Percentiles rank a stretch among this genome's conserved stretches.
Conservation (phyloP, 53 echinoderm and acorn worm species). For the Henricia sp. region DNA sequence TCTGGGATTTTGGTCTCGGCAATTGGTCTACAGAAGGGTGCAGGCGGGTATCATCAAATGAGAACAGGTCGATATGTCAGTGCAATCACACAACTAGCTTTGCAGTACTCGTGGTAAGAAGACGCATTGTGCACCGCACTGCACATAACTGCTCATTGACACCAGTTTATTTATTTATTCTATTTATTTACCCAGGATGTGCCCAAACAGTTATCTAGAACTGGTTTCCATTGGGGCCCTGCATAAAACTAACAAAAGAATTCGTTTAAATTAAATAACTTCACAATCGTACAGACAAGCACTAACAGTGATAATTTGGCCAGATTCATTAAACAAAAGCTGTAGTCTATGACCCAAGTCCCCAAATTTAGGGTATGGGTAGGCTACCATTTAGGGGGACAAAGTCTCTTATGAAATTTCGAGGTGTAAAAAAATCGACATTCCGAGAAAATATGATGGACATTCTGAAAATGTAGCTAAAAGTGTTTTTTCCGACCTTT, state of each 20-base stretch:
- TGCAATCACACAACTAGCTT: conserved; percentile 79
- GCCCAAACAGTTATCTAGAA: not conserved
- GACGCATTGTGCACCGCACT: not conserved
- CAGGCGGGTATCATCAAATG: conserved; percentile 9
- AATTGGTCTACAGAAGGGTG: conserved; percentile 76
- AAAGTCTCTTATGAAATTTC: too few relatives aligned
- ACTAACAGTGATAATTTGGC: not conserved
- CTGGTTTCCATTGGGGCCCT: not conserved
- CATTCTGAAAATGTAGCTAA: too few relatives aligned
- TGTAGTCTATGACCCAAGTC: too few relatives aligned
- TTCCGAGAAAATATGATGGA: too few relatives aligned
- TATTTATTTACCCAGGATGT: not conserved
- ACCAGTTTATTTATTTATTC: not conserved
- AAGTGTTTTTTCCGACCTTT: too few relatives aligned
- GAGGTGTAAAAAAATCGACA: too few relatives aligned
- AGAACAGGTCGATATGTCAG: conserved; percentile 42
- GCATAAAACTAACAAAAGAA: not conserved
- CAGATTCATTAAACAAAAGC: too few relatives aligned
- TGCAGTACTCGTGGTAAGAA: conserved; percentile 74
- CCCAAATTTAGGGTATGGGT: too few relatives aligned
- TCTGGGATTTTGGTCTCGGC: conserved; percentile 71
- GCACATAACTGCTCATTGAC: not conserved
- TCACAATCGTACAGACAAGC: too few relatives aligned
- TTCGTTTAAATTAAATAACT: not conserved
- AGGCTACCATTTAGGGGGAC: too few relatives aligned